Evolutionary conservation across 2,113 vertebrate species (phyloP).

Genomic region (Chionomys nivalis): DNA sequence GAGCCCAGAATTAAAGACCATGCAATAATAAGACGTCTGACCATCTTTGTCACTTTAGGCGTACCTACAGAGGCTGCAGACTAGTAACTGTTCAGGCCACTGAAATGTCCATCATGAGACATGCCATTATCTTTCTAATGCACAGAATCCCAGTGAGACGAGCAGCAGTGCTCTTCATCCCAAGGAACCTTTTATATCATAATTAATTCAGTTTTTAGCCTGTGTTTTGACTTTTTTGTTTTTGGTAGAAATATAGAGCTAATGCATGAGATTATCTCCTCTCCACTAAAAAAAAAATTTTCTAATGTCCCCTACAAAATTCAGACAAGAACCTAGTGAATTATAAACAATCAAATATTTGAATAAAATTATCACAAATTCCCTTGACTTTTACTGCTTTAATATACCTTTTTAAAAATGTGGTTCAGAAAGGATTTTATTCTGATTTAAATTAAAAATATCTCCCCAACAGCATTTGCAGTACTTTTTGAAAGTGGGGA

Average conservation of each 20-base stretch:
- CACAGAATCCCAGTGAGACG: background rate
- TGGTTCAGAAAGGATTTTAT: conserved; percentile 36
- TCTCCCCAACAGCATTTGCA: background rate
- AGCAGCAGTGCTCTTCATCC: background rate
- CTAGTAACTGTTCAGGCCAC: background rate
- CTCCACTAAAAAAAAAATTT: background rate
- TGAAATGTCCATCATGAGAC: background rate
- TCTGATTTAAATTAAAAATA: conserved; percentile 58
- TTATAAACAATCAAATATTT: conserved; percentile 6
- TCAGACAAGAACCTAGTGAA: background rate
- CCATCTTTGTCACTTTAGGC: background rate
- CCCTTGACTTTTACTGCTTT: background rate
- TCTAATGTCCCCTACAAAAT: background rate
- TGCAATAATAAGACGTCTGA: background rate
- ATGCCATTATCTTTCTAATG: background rate
- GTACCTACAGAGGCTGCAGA: background rate
- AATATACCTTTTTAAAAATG: too few relatives aligned
- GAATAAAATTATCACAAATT: background rate
- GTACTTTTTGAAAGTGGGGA: background rate
- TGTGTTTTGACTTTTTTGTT: background rate
- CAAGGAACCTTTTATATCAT: background rate
- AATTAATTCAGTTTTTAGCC: background rate
- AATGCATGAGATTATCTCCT: background rate
- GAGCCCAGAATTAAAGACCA: background rate
- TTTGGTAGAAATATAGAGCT: background rate